Evolutionary conservation across 1,140 invertebrate species (phyloP).

Genomic region (Magallana gigas): DNA sequence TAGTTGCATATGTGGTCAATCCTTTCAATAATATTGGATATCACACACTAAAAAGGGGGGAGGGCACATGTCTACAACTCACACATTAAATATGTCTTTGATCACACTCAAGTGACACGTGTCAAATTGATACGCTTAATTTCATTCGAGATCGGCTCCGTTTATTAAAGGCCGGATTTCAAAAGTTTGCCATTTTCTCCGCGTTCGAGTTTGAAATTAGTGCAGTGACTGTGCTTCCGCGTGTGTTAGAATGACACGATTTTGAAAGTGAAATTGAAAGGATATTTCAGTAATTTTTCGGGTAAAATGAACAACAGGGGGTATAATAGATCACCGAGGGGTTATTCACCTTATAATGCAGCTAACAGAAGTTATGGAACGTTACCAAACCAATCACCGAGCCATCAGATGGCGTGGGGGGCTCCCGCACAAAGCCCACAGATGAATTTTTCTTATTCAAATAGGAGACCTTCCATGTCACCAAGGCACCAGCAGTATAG

Average conservation of each 20-base stretch:
- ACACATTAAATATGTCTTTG: too few relatives aligned
- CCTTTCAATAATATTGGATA: too few relatives aligned
- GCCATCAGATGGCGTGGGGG: not conserved
- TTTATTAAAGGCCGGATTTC: not conserved
- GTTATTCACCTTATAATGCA: not conserved
- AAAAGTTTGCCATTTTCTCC: not conserved
- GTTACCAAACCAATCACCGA: not conserved
- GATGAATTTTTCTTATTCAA: not conserved
- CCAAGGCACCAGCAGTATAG: conserved; percentile 4
- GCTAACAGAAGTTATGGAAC: conserved; percentile 10
- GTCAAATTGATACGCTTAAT: too few relatives aligned
- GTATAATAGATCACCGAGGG: not conserved
- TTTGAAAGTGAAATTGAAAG: conserved; percentile 4
- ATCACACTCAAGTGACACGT: too few relatives aligned
- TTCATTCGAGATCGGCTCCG: too few relatives aligned
- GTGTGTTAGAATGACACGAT: not conserved
- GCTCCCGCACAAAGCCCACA: not conserved
- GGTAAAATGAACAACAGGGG: conserved; percentile 25
- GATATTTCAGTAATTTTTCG: not conserved
- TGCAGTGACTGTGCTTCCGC: not conserved
- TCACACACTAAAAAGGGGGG: too few relatives aligned
- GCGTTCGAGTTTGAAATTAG: not conserved
- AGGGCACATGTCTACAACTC: too few relatives aligned
- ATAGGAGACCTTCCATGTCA: conserved; percentile 5
- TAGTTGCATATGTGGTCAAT: too few relatives aligned